A percentile compares a stretch with the other conserved stretches of the same genome.
Conservation (phyloP, 2,888 invertebrate genomes). For the Acanthococcus lagerstroemiae region DNA sequence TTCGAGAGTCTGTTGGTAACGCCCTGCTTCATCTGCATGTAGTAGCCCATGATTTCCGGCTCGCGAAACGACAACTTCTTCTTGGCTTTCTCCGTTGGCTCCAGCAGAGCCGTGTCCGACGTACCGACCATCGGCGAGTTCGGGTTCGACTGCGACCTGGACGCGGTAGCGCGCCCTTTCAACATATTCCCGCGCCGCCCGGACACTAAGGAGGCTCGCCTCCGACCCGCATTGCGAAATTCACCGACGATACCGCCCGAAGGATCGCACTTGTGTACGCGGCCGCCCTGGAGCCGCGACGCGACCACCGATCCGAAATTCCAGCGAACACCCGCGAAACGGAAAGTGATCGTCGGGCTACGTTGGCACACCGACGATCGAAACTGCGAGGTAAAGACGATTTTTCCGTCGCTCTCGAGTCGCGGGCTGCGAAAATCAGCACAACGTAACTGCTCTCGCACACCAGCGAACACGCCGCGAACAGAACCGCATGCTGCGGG, state of each 20-base stretch:
- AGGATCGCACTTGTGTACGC: too few relatives aligned
- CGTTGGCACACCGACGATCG: background rate
- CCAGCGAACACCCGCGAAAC: too few relatives aligned
- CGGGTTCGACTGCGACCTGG: slow-evolving; percentile 37
- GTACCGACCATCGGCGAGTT: background rate
- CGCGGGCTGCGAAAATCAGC: too few relatives aligned
- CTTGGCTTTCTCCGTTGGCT: slow-evolving; percentile 52
- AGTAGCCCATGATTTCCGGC: slow-evolving; percentile 57
- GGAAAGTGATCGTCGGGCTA: background rate
- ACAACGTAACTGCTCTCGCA: too few relatives aligned
- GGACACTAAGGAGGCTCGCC: background rate
- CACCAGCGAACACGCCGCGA: too few relatives aligned
- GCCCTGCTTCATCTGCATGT: slow-evolving; percentile 40
- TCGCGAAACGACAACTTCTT: slow-evolving; percentile 82
- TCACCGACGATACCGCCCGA: too few relatives aligned
- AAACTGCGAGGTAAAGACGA: background rate
- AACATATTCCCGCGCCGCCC: slow-evolving; percentile 36
- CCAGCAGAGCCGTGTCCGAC: slow-evolving; percentile 36
- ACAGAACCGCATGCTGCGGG: background rate
- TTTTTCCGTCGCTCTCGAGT: too few relatives aligned
- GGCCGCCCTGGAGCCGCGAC: too few relatives aligned
- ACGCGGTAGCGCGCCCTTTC: slow-evolving; percentile 41
- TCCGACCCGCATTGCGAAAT: background rate
- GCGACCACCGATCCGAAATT: background rate
- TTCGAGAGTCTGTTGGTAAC: slow-evolving; percentile 36